Conservation (phyloP, 1,140 invertebrate genomes). For the Drosophila orena region DNA sequence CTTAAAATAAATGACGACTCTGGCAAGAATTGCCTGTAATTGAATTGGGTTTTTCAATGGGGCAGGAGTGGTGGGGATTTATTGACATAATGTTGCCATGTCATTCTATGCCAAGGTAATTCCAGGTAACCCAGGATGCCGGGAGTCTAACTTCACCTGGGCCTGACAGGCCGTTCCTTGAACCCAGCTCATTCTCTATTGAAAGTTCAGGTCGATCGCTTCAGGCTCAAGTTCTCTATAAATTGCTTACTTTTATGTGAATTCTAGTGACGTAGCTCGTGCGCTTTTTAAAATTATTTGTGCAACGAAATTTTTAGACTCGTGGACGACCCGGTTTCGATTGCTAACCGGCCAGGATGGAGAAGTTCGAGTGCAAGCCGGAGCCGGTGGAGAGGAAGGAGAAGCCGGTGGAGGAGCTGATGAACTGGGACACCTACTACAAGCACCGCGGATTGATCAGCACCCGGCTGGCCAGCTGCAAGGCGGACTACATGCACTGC, state of each 20-base stretch:
- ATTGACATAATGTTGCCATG: not conserved
- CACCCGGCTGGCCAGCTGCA: constrained; percentile 19
- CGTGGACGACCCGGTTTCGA: constrained; percentile 4
- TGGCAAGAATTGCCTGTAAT: not conserved
- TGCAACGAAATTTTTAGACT: constrained; percentile 25
- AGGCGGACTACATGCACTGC: constrained; percentile 51
- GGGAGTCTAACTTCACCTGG: not conserved
- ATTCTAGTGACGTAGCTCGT: constrained; percentile 21
- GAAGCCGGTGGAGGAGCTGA: constrained; percentile 6
- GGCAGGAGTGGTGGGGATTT: too few species aligned
- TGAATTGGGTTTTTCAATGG: too few species aligned
- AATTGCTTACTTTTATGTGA: constrained; percentile 56
- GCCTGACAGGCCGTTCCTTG: not conserved
- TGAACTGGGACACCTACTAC: constrained; percentile 26
- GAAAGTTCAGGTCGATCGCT: constrained; percentile 61
- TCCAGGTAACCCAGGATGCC: constrained; percentile 13
- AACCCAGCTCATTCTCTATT: constrained; percentile 59
- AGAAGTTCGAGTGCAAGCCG: not conserved
- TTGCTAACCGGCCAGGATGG: not conserved
- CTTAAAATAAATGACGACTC: not conserved
- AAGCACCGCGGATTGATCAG: constrained; percentile 42
- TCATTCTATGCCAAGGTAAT: not conserved
- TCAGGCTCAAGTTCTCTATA: constrained; percentile 42
- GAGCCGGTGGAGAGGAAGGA: constrained; percentile 9
- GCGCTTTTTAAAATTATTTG: constrained; percentile 43